These are phyloP conservation scores for Trachurus trachurus DNA, from an alignment of 2,797 vertebrate genomes.

Conservation along the genomic window DNA sequence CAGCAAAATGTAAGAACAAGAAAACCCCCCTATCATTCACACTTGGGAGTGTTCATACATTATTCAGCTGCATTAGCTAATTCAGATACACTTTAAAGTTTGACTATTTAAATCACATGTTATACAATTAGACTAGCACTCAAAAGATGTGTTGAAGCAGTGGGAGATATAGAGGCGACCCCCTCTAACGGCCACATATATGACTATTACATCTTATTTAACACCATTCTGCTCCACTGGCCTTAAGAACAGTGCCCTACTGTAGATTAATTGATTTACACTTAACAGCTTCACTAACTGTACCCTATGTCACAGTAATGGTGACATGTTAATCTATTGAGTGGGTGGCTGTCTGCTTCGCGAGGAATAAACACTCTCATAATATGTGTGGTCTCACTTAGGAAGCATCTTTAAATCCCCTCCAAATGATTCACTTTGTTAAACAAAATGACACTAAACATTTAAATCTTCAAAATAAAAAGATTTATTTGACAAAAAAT, in stretches of 20 bases:
- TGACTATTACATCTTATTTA: background rate
- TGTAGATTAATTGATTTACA: background rate
- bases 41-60: background rate
- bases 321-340: background rate
- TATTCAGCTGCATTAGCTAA: slow-evolving; percentile 20
- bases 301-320: background rate
- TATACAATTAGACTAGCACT: background rate
- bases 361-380: background rate
- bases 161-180: background rate
- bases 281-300: background rate
- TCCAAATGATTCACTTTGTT: background rate
- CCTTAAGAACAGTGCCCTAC: background rate
- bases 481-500: background rate
- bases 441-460: background rate
- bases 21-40: slow-evolving; percentile 7
- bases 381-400: background rate
- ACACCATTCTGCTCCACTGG: background rate
- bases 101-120: slow-evolving; percentile 7
- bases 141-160: background rate
- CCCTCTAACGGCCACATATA: background rate
- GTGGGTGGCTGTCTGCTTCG: background rate
- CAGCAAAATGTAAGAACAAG: background rate
- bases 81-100: background rate
- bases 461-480: background rate
- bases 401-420: background rate